A percentile compares a stretch with the other conserved stretches of the same genome.
Conservation (phyloP, 2,888 invertebrate species). For the Eremobia ochroleuca region DNA sequence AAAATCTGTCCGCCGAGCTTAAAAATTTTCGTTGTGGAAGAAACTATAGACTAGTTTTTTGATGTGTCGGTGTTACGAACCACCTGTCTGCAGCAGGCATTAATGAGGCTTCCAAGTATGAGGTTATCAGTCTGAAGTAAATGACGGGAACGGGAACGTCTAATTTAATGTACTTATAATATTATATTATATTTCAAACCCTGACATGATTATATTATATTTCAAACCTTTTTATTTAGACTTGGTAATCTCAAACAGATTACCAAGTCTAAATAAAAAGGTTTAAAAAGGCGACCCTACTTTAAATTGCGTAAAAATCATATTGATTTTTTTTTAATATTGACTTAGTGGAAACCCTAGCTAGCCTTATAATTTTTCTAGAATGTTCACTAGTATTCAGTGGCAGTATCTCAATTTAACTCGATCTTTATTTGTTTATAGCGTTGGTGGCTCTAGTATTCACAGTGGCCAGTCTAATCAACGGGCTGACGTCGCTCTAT, state of each 20-base stretch:
- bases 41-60: background rate
- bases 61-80: background rate
- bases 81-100: background rate
- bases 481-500: constrained; percentile 79
- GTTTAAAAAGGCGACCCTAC: too few species aligned
- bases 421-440: constrained; percentile 59
- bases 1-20: background rate
- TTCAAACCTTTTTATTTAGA: too few species aligned
- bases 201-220: too few species aligned
- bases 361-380: background rate
- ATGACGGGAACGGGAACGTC: too few species aligned
- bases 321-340: too few species aligned
- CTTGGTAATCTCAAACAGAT: too few species aligned
- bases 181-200: too few species aligned
- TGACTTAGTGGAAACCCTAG: too few species aligned
- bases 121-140: background rate
- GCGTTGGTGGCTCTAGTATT: constrained; percentile 81
- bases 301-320: too few species aligned
- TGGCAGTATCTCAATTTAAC: background rate
- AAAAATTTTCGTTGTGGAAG: background rate
- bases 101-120: background rate
- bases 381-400: background rate
- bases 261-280: too few species aligned
- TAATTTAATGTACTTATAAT: too few species aligned
- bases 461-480: constrained; percentile 78